Conservation (phyloP, 92 coral and sea anemone species). For the Palythoa grandis region DNA sequence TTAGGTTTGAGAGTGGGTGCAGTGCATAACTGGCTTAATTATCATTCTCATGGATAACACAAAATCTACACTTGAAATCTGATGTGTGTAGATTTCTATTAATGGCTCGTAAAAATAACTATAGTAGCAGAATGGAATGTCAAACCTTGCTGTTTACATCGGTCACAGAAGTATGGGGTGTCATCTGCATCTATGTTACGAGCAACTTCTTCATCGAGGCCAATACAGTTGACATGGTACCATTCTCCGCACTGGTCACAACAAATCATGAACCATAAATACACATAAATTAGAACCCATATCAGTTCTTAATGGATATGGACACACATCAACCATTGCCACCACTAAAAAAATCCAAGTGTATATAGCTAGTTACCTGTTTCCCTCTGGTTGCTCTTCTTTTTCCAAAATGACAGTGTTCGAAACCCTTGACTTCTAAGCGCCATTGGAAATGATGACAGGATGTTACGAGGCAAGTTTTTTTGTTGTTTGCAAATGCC, state of each 20-base stretch:
- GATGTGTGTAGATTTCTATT: not conserved
- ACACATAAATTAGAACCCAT: not conserved
- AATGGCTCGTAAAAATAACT: not conserved
- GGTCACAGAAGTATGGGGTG: conserved; percentile 41
- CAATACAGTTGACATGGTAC: conserved; percentile 49
- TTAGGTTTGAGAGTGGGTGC: too few relatives aligned
- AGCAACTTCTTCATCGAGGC: conserved; percentile 29
- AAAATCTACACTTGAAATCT: conserved; percentile 6
- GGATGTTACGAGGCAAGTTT: too few relatives aligned
- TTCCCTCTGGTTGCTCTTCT: too few relatives aligned
- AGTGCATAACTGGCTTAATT: conserved; percentile 11
- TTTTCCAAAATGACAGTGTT: too few relatives aligned
- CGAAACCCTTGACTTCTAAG: too few relatives aligned
- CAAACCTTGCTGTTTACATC: conserved; percentile 39
- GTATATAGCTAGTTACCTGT: too few relatives aligned
- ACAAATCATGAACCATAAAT: conserved; percentile 36
- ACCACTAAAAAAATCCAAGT: not conserved
- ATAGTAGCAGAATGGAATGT: not conserved
- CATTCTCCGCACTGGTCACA: conserved; percentile 48
- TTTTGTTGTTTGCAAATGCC: too few relatives aligned
- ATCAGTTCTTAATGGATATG: not conserved
- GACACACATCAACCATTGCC: not conserved
- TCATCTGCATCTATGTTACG: conserved; percentile 30
- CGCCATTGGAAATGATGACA: too few relatives aligned
- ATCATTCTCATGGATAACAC: not conserved